phyloP scores from a whole-genome alignment of 2,888 invertebrate genomes.

The Cephus rjabovi region DNA sequence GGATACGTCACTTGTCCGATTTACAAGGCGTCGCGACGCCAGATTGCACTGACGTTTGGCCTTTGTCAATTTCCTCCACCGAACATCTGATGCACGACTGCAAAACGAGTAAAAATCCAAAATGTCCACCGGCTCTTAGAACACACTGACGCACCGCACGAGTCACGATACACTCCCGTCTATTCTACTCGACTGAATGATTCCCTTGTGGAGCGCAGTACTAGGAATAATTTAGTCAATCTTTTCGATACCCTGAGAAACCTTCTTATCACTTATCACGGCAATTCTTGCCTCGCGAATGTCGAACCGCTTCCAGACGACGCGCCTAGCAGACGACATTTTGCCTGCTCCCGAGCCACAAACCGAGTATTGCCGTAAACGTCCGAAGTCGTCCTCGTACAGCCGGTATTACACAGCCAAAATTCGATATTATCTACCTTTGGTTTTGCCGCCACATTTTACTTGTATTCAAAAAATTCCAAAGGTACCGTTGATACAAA shows the following conservation, averaged over 20 bases:
- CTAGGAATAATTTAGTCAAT: neutral
- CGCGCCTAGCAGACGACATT: conserved; percentile 64
- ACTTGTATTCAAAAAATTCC: neutral
- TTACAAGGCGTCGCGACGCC: neutral
- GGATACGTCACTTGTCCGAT: neutral
- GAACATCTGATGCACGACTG: conserved; percentile 42
- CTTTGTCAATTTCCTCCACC: conserved; percentile 32
- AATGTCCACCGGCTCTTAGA: conserved; percentile 47
- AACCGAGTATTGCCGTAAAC: conserved; percentile 28
- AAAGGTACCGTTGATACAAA: neutral
- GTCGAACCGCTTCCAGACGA: conserved; percentile 58
- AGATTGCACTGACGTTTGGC: conserved; percentile 25
- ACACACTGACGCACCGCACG: conserved; percentile 21
- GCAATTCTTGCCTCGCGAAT: conserved; percentile 54
- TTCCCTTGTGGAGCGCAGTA: neutral
- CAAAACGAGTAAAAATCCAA: conserved; percentile 52
- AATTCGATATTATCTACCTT: conserved; percentile 11
- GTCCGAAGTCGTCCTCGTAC: conserved; percentile 11
- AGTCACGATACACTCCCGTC: conserved; percentile 12
- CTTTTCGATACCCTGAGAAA: neutral
- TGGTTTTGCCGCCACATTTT: neutral
- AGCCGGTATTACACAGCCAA: conserved; percentile 19
- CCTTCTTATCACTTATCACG: conserved; percentile 46
- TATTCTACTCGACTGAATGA: neutral
- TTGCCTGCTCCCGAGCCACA: conserved; percentile 42